Conservation (phyloP, 2,888 invertebrate genomes). For the Crioceris asparagi region DNA sequence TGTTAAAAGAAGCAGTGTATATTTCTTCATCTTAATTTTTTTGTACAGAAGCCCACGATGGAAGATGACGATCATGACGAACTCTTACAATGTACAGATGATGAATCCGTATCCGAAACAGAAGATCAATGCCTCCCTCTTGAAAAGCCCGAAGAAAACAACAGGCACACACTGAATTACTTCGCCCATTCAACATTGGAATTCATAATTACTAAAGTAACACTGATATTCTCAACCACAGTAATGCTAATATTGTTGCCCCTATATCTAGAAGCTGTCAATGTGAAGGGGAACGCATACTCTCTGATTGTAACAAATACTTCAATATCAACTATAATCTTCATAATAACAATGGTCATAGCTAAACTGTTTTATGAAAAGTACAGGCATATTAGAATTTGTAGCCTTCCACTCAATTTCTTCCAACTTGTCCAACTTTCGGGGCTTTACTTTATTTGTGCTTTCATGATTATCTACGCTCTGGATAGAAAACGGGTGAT, state of each 20-base stretch:
- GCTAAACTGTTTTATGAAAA: slow-evolving; percentile 26
- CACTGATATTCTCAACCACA: slow-evolving; percentile 40
- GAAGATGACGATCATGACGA: slow-evolving; percentile 35
- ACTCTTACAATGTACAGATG: slow-evolving; percentile 32
- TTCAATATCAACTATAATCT: slow-evolving; percentile 24
- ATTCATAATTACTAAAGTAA: slow-evolving; percentile 38
- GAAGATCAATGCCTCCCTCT: slow-evolving; percentile 31
- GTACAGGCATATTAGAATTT: slow-evolving; percentile 25
- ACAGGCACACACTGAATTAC: slow-evolving; percentile 23
- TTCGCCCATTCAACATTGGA: slow-evolving; percentile 34
- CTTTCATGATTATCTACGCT: slow-evolving; percentile 41
- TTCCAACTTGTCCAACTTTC: slow-evolving; percentile 37
- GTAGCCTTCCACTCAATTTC: slow-evolving; percentile 35
- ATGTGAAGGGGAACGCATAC: slow-evolving; percentile 31
- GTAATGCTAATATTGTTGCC: slow-evolving; percentile 43
- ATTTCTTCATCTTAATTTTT: too few relatives aligned
- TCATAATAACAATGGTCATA: slow-evolving; percentile 25
- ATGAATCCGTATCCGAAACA: slow-evolving; percentile 34
- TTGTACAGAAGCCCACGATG: too few relatives aligned
- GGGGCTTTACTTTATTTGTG: slow-evolving; percentile 37
- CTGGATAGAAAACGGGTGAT: slow-evolving; percentile 44
- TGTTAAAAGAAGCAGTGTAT: too few relatives aligned
- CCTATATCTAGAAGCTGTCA: slow-evolving; percentile 39
- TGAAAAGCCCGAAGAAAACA: slow-evolving; percentile 25
- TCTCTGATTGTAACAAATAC: slow-evolving; percentile 30